Evolutionary conservation across 2,797 vertebrate genomes (phyloP).

Genomic region (Sebastes flavidus): DNA sequence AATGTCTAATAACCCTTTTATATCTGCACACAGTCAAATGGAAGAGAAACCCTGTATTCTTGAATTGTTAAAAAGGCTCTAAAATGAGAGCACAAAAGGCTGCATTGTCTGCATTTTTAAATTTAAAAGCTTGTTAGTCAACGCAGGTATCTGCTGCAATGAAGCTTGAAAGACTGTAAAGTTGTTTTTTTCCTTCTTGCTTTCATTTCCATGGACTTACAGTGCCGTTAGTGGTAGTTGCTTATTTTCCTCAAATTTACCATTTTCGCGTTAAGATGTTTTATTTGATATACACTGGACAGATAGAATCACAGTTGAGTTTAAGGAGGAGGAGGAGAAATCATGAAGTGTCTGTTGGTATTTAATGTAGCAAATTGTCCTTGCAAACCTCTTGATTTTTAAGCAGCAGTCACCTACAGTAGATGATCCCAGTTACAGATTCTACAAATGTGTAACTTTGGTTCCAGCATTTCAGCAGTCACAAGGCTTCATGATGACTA

Average conservation of each 20-base stretch:
- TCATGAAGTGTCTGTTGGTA: neutral
- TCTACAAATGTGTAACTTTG: conserved; percentile 1
- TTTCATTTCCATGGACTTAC: neutral
- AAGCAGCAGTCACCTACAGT: conserved; percentile 11
- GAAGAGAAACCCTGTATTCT: neutral
- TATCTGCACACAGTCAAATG: neutral
- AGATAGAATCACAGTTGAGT: neutral
- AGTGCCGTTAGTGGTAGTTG: neutral
- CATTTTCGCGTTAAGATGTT: neutral
- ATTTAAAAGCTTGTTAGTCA: neutral
- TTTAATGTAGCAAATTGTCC: conserved; percentile 25
- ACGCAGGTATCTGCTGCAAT: neutral
- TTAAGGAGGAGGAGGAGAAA: neutral
- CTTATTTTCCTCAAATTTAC: conserved; percentile 27
- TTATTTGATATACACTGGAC: conserved; percentile 38
- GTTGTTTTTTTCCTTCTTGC: neutral
- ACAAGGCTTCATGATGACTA: conserved; percentile 1
- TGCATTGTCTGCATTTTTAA: neutral
- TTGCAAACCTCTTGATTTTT: neutral
- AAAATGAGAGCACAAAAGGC: neutral
- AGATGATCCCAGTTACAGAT: neutral
- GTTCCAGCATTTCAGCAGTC: conserved; percentile 12
- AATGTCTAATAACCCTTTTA: neutral
- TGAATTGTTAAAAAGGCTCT: neutral
- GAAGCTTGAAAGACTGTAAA: neutral